These are phyloP conservation scores for Pseudochromis fuscus DNA, from an alignment of 2,797 vertebrate genomes.

Conservation along the genomic window DNA sequence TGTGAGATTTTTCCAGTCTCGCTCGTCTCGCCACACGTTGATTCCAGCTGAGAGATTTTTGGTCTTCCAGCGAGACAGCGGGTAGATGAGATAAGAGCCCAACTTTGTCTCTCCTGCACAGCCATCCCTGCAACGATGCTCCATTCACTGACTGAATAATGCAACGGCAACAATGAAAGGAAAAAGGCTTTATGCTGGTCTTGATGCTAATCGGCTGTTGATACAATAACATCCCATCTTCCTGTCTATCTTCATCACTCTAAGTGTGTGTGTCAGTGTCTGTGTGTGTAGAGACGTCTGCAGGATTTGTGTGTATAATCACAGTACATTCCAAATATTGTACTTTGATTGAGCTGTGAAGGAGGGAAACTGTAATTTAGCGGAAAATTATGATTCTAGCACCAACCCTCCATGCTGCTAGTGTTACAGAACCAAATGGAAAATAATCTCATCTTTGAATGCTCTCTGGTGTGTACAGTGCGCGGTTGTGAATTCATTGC, in stretches of 20 bases:
- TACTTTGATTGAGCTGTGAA: constrained; percentile 73
- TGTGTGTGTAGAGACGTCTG: constrained; percentile 45
- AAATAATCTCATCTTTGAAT: constrained; percentile 52
- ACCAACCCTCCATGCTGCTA: constrained; percentile 47
- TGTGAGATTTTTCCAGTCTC: constrained; percentile 15
- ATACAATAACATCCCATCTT: constrained; percentile 79
- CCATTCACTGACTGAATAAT: constrained; percentile 67
- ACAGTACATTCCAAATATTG: constrained; percentile 77
- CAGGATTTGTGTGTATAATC: constrained; percentile 66
- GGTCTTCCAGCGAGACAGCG: constrained; percentile 21
- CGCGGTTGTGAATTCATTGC: constrained; percentile 8
- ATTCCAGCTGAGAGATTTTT: constrained; percentile 39
- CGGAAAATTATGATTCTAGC: constrained; percentile 71
- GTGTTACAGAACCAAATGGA: constrained; percentile 55
- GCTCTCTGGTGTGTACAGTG: constrained; percentile 73
- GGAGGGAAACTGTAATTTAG: constrained; percentile 75
- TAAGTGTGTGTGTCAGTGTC: constrained; percentile 48
- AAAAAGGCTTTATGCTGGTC: constrained; percentile 72
- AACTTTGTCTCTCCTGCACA: constrained; percentile 54
- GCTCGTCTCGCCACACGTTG: background rate
- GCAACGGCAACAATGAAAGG: constrained; percentile 66
- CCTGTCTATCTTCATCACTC: constrained; percentile 76
- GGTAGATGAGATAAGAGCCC: constrained; percentile 54
- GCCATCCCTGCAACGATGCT: constrained; percentile 47
- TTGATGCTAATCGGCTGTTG: constrained; percentile 77